Percentiles rank a stretch among this genome's conserved stretches.
These are phyloP conservation scores for Hyla sarda DNA, from an alignment of 2,113 vertebrate genomes.

Conservation along the genomic window DNA sequence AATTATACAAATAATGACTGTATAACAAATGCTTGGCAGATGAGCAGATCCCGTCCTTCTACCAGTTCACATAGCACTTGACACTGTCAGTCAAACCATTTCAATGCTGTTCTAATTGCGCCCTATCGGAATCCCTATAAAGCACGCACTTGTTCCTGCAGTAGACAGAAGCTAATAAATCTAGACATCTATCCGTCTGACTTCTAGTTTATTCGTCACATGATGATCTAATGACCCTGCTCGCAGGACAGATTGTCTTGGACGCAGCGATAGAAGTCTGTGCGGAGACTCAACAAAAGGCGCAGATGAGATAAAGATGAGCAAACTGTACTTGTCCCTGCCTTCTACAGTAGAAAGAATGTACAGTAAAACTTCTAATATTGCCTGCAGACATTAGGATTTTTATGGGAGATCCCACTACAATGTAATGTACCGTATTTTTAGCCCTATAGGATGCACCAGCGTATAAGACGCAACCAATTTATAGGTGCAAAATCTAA, in stretches of 20 bases:
- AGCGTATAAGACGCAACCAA: no score
- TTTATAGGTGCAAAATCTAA: no score
- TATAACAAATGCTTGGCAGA: no score
- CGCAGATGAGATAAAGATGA: conserved; percentile 9
- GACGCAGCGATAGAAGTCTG: background rate
- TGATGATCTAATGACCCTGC: conserved; percentile 29
- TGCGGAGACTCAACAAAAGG: conserved; percentile 13
- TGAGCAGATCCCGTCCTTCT: no score
- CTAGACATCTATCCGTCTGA: background rate
- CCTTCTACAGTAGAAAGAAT: background rate
- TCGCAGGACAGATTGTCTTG: conserved; percentile 6
- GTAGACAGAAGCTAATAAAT: background rate
- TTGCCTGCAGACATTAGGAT: background rate
- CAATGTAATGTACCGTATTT: background rate
- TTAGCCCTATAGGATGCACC: no score
- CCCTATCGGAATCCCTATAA: no score
- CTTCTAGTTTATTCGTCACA: conserved; percentile 14
- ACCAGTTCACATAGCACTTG: background rate
- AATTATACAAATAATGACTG: no score
- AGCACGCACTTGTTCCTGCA: no score
- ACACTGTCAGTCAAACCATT: no score
- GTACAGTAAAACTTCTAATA: background rate
- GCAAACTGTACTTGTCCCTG: background rate
- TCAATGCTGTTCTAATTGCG: no score
- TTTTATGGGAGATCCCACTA: background rate